Evolutionary conservation across 1,140 invertebrate species (phyloP).

Genomic region (Habropoda laboriosa): DNA sequence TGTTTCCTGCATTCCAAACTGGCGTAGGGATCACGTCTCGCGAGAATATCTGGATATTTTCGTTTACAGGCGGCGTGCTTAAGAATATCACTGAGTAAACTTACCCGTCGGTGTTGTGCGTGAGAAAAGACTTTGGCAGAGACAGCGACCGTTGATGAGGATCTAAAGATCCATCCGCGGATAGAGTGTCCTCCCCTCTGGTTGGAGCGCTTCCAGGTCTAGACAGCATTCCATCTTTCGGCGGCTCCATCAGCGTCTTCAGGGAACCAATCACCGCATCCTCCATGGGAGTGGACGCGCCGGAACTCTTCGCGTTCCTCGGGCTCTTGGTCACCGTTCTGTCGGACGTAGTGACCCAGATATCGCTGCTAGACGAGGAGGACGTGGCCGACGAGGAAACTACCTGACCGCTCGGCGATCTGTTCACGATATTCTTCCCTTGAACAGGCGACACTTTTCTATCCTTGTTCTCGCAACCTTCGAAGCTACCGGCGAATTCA

Average conservation of each 20-base stretch:
- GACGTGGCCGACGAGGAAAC: conserved; percentile 76
- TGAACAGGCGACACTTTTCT: conserved; percentile 78
- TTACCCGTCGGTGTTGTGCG: conserved; percentile 78
- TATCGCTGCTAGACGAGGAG: conserved; percentile 83
- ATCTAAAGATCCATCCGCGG: conserved; percentile 74
- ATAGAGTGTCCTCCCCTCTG: conserved; percentile 71
- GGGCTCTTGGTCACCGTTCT: conserved; percentile 81
- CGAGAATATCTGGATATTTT: neutral
- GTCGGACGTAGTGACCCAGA: conserved; percentile 83
- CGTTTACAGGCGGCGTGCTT: neutral
- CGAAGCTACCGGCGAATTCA: conserved; percentile 60
- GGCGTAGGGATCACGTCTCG: too few relatives aligned
- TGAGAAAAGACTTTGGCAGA: conserved; percentile 85
- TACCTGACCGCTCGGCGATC: conserved; percentile 71
- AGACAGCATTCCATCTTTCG: conserved; percentile 77
- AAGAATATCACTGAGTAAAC: conserved; percentile 39
- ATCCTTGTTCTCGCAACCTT: conserved; percentile 57
- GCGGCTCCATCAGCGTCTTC: conserved; percentile 73
- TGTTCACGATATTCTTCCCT: conserved; percentile 66
- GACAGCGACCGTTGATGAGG: conserved; percentile 84
- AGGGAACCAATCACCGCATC: conserved; percentile 74
- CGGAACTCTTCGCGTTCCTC: conserved; percentile 81
- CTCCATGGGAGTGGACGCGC: conserved; percentile 82
- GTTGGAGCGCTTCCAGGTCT: conserved; percentile 83
- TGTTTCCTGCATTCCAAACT: neutral